Evolutionary conservation across 1,140 invertebrate genomes (phyloP).

Genomic region (Drosophila parabipectinata): DNA sequence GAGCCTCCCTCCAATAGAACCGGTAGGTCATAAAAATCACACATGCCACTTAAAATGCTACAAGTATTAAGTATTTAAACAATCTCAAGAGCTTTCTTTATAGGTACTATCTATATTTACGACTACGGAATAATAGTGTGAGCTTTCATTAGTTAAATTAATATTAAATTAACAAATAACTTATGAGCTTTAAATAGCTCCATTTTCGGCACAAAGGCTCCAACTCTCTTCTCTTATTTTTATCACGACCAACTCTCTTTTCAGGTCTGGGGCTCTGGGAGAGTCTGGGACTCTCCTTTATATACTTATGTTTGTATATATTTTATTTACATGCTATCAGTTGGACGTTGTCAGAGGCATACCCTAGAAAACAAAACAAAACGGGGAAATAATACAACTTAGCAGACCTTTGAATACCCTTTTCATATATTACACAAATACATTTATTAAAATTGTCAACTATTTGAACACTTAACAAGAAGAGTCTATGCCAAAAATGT

Average conservation of each 20-base stretch:
- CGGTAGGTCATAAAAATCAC: constrained; percentile 15
- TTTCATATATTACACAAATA: neutral
- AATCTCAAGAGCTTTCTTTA: neutral
- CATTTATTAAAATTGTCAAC: too few species aligned
- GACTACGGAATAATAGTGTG: too few species aligned
- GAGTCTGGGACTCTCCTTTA: neutral
- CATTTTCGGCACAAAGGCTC: too few species aligned
- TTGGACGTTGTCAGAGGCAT: constrained; percentile 7
- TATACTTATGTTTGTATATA: constrained; percentile 12
- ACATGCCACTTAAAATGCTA: constrained; percentile 2
- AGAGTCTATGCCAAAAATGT: too few species aligned
- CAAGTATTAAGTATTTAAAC: neutral
- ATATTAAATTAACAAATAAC: neutral
- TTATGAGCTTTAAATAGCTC: neutral
- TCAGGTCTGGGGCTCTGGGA: neutral
- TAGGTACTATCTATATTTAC: too few species aligned
- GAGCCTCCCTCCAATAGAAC: constrained; percentile 7
- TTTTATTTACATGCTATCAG: constrained; percentile 56
- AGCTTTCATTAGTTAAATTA: neutral
- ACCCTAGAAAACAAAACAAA: constrained; percentile 10
- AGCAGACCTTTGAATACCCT: neutral
- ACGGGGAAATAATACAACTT: neutral
- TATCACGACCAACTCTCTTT: constrained; percentile 2
- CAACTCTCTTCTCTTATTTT: constrained; percentile 1
- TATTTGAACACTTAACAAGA: too few species aligned